Base-by-base conservation (phyloP, 2,888 invertebrate genomes). In the Ypsolopha scabrella region DNA sequence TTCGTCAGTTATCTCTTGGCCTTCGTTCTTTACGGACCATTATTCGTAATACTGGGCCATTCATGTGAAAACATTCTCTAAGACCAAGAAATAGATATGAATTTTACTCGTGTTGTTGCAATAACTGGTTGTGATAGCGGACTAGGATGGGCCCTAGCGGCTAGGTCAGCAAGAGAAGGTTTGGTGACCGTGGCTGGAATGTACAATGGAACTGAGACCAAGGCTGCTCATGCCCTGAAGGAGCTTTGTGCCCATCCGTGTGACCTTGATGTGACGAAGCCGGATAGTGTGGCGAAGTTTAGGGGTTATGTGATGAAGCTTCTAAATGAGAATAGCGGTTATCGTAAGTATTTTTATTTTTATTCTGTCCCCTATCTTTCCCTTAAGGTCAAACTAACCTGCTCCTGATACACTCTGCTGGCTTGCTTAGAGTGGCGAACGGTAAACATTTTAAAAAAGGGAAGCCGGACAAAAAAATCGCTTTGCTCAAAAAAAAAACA, bases 121-220 rank as follows among this genome's bases (percentile, higher is more conserved):
- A 91, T 96, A 58, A 94, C 94, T 7, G 96, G 96, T 43, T 96
- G 96, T 69, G 95, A 96, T 75, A 93, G 94, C 53, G 96, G 96
- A 2, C 86, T 96, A 11, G 96, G 96, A 52, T 94, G 90, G 76
- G 90, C 91, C 2, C 70, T 93, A 48, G 92, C 93, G 0, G 85
- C 90, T 24, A 87, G 91, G 58, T 76, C 89, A 7, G 87, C 87
- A 7, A 77, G 88, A 6, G 80, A 89, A 61, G 93, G 93, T 0
- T 86, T 94, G 58, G 88, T 90, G 3, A 95, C 96, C 1, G 81
- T 96, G 38, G 95, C 95, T 11, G 93, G 93, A 46, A 93, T 94
- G 73, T 88, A 93, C 49, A 83, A 87, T 41, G 93, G 93, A 0
- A 68, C 69, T 1, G 72, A 81, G 7, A 75, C 80, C 0, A 62